Conservation (phyloP, 2,113 vertebrate species). For the Sinocyclocheilus anophthalmus region DNA sequence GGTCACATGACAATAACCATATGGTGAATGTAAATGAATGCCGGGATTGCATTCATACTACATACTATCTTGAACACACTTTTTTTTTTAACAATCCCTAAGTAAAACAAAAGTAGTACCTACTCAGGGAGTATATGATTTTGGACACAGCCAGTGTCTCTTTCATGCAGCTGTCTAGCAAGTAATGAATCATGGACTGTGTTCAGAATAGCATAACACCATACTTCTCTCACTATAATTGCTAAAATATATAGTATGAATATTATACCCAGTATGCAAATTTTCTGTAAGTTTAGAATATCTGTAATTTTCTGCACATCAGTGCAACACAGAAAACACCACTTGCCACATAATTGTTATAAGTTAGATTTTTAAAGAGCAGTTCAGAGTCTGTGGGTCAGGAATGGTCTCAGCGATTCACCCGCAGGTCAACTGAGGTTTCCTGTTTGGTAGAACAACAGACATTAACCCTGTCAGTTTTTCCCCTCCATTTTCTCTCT, state of each 20-base stretch:
- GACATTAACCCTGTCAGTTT: constrained; percentile 4
- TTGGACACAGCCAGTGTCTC: too few species aligned
- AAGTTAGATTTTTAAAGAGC: constrained; percentile 2
- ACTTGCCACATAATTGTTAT: background rate
- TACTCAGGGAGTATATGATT: too few species aligned
- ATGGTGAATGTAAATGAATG: too few species aligned
- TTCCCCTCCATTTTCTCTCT: background rate
- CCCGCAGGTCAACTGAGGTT: constrained; percentile 39
- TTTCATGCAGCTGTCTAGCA: too few species aligned
- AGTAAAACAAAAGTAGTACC: too few species aligned
- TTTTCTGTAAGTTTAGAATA: background rate
- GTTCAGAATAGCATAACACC: background rate
- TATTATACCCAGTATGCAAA: background rate
- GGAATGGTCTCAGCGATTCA: constrained; percentile 11
- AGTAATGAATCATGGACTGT: background rate
- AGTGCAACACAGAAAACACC: background rate
- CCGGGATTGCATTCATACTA: too few species aligned
- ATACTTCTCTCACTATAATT: background rate
- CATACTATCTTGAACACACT: too few species aligned
- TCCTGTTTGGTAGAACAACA: constrained; percentile 26
- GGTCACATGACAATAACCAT: too few species aligned
- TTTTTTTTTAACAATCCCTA: too few species aligned
- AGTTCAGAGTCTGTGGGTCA: constrained; percentile 1
- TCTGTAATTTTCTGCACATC: background rate
- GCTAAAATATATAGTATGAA: background rate